phyloP scores from a whole-genome alignment of 2,888 invertebrate species.

The Anoplius nigerrimus region DNA sequence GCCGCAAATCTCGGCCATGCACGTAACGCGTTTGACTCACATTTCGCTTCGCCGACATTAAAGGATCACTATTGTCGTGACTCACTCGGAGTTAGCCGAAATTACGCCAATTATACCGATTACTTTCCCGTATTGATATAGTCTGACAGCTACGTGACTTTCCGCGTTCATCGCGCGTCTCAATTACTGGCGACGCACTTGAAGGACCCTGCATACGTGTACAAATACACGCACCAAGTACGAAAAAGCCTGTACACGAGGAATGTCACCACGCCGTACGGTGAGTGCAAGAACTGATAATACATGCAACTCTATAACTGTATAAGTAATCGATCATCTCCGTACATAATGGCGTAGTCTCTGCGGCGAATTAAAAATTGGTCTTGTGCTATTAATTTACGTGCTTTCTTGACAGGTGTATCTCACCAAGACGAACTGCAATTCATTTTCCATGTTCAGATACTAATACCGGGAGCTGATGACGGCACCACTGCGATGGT shows the following conservation, averaged over 20 bases:
- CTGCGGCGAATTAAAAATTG: no score
- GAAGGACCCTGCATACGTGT: slow-evolving; percentile 78
- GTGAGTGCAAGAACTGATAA: no score
- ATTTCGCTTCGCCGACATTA: no score
- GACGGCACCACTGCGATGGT: slow-evolving; percentile 70
- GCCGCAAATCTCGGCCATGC: slow-evolving; percentile 33
- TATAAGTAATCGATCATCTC: no score
- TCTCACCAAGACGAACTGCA: slow-evolving; percentile 77
- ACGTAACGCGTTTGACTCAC: no score
- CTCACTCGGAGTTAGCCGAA: no score
- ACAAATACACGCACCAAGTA: slow-evolving; percentile 79
- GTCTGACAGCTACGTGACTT: slow-evolving; percentile 79
- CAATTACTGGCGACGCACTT: slow-evolving; percentile 79
- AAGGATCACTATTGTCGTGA: no score
- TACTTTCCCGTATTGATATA: slow-evolving; percentile 69
- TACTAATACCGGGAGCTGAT: slow-evolving; percentile 70
- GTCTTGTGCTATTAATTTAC: no score
- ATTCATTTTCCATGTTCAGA: slow-evolving; percentile 75
- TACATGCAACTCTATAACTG: no score
- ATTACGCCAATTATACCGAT: no score
- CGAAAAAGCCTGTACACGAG: slow-evolving; percentile 78
- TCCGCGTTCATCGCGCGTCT: slow-evolving; percentile 79
- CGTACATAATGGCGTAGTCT: no score
- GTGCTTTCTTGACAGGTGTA: no score
- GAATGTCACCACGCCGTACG: slow-evolving; percentile 76